Base-by-base conservation (phyloP, 64 coral and sea anemone genomes). In the Anthopleura sola region DNA sequence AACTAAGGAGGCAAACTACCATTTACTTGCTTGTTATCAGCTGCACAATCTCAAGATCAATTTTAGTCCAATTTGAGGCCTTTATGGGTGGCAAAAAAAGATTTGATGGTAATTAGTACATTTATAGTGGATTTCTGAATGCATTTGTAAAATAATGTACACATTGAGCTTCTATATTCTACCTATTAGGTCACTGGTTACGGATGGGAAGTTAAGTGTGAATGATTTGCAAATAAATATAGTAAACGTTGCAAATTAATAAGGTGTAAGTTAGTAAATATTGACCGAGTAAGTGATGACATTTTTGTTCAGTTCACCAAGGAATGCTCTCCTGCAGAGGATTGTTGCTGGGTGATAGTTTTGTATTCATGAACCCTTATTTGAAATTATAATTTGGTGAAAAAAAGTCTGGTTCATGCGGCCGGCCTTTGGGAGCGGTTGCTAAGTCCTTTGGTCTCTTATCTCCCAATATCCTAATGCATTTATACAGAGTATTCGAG, bases 201-300 rank as follows among this genome's bases (percentile, higher is more conserved):
- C 66, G 29, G 13, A 71, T 9, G 31, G 66, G 66, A 71, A 36
- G 62, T 29, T 68, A 23, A 10, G 0, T 71, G 66, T 36, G n/a
- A 71, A 71, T n/a, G 31, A 34, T 33, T 16, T 13, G 66, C 66
- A 71, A 71, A 71, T 29, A 71, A 71, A 71, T 34, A 71, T 2
- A 71, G 66, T 71, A 71, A 71, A 71, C 66, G 14, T 71, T 71
- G 34, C 11, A 71, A 71, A n/a, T 71, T 71, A 71, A 71, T 71
- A 71, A 71, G 66, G 24, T 31, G 31, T 71, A 71, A 66, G 8
- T 71, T 32, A 32, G 66, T 71, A 11, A 71, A 71, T 34, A 62
- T 62, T 62, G 23, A 26, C 58, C 4, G n/a, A 62, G 21, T 62
- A 62, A 71, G 66, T 29, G 66, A 71, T 71, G 66, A 71, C 29